phyloP scores from a whole-genome alignment of 1,140 invertebrate genomes.

The Gonatopus flavifemur region DNA sequence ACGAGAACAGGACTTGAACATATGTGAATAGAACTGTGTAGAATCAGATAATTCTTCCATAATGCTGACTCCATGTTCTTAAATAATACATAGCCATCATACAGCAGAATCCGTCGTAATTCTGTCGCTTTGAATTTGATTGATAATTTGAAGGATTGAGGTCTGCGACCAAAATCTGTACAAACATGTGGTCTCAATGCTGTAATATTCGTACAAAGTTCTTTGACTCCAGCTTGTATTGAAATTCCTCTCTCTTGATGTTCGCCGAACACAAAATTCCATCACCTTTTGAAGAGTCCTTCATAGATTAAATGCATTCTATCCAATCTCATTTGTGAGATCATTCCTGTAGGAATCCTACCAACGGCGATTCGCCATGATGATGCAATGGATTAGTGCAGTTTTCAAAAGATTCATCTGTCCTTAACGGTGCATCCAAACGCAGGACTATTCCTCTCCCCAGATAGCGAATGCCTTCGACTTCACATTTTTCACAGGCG shows the following conservation, averaged over 20 bases:
- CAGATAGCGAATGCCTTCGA: too few relatives aligned
- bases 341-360: too few relatives aligned
- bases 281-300: not conserved
- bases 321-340: too few relatives aligned
- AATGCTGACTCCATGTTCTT: not conserved
- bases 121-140: constrained; percentile 4
- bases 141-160: not conserved
- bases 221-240: not conserved
- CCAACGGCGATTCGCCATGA: too few relatives aligned
- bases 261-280: constrained; percentile 1
- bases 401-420: too few relatives aligned
- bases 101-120: constrained; percentile 2
- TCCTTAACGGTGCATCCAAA: not conserved
- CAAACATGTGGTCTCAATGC: not conserved
- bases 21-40: constrained; percentile 7
- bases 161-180: not conserved
- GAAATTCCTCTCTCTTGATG: too few relatives aligned
- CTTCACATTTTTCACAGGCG: constrained; percentile 10
- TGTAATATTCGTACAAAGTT: too few relatives aligned
- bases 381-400: too few relatives aligned
- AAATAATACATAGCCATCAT: constrained; percentile 4
- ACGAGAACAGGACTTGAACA: not conserved
- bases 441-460: not conserved
- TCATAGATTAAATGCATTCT: not conserved
- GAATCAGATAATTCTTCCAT: constrained; percentile 4